Evolutionary conservation across 2,113 vertebrate genomes (phyloP), one percentile per base, ranked within the genome.

Genomic region (Willisornis vidua): DNA sequence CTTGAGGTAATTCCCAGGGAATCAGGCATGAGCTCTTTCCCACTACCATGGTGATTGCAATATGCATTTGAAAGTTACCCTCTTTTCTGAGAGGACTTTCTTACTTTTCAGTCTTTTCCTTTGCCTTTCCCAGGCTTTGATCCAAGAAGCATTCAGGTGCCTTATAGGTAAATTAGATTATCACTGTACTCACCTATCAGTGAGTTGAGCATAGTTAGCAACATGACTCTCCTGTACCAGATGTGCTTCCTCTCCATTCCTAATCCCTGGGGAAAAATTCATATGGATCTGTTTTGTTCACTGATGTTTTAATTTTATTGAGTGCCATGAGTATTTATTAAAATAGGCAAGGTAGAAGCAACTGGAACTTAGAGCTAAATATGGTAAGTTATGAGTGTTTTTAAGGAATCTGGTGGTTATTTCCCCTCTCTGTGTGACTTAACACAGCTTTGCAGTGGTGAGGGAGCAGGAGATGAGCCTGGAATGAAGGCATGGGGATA

Each of bases 1-100:
- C 96, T 94, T 84, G 90, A 96, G 94, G 95, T 95, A 77, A 84
- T 94, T 93, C 94, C 96, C 92, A 87, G 94, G 88, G 81, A 96
- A 92, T 35, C 68, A 51, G 93, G 89, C 89, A 89, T 39, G 62
- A 85, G 74, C 35, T 94, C 95, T 93, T 96, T 96, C 90, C 97
- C 83, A 54, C 73, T 82, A 54, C 92, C 72, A 28, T 76, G 48
- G 87, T 79, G 81, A 94, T 90, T 90, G 90, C 86, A 96, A 88
- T 85, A 91, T 5, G 70, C 31, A 59, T 77, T 77, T 94, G 92
- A 95, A 90, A 91, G 77, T 49, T 93, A 71, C 72, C 67, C 33
- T 74, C 35, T 93, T 90, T 94, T 80, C 45, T 39, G n/a, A 81
- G 68, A 26, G n/a, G 37, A 66, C 52, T 94, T 80, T 89, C 48